Percentiles rank a stretch among this genome's conserved stretches.
These are phyloP conservation scores for Lepus americanus DNA, from an alignment of 2,113 vertebrate genomes.

Conservation along the genomic window DNA sequence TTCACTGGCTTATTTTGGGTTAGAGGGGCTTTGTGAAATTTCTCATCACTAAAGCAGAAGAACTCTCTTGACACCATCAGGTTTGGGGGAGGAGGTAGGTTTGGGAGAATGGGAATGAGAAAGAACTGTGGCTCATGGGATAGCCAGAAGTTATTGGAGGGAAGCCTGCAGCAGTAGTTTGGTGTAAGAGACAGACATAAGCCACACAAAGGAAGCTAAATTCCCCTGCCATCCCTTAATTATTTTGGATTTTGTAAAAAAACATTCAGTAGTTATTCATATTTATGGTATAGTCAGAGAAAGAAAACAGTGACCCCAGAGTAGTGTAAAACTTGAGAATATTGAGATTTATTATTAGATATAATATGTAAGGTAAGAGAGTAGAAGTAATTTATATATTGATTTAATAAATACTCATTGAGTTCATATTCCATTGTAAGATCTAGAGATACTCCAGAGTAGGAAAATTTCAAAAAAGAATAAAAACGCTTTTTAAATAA, in stretches of 20 bases:
- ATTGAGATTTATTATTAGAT: not conserved
- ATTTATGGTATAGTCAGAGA: not conserved
- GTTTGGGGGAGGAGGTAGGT: not conserved
- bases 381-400: not conserved
- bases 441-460: not conserved
- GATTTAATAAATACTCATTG: not conserved
- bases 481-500: not conserved
- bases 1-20: not conserved
- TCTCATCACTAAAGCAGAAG: not conserved
- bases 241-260: slow-evolving; percentile 38
- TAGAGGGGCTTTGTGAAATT: not conserved
- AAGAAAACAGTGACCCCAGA: not conserved
- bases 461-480: not conserved
- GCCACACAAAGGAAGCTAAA: not conserved
- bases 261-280: not conserved
- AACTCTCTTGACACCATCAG: not conserved
- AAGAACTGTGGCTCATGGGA: not conserved
- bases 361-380: not conserved
- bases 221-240: not conserved
- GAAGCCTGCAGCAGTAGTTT: not conserved
- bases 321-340: not conserved
- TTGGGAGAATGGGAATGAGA: not conserved
- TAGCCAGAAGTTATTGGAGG: not conserved
- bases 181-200: not conserved
- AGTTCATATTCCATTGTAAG: not conserved